These are phyloP conservation scores for Rhyacichthys aspro DNA, from an alignment of 2,797 vertebrate species.

Conservation along the genomic window DNA sequence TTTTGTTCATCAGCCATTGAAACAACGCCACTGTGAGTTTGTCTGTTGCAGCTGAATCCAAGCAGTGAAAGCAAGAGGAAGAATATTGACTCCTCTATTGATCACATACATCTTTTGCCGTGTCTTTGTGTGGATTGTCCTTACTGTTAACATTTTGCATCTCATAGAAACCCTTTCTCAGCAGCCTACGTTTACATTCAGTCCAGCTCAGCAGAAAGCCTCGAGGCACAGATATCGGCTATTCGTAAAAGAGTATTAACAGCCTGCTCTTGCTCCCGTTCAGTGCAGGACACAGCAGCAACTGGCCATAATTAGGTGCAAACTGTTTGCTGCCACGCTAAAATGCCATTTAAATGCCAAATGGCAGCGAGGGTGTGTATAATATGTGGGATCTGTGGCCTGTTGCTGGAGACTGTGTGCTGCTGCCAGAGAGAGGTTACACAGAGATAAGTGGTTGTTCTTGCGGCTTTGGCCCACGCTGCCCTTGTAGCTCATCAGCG, in stretches of 20 bases:
- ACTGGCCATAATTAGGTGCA: slow-evolving; percentile 84
- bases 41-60: slow-evolving; percentile 40
- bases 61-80: slow-evolving; percentile 43
- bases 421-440: slow-evolving; percentile 48
- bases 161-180: slow-evolving; percentile 10
- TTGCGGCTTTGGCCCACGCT: slow-evolving; percentile 42
- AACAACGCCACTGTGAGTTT: slow-evolving; percentile 41
- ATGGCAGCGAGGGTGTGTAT: slow-evolving; percentile 67
- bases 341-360: slow-evolving; percentile 89
- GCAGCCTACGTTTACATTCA: slow-evolving; percentile 14
- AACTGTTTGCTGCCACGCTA: slow-evolving; percentile 74
- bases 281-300: slow-evolving; percentile 60
- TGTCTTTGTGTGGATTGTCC: slow-evolving; percentile 35
- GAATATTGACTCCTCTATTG: slow-evolving; percentile 63
- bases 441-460: slow-evolving; percentile 59
- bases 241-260: slow-evolving; percentile 26
- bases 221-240: slow-evolving; percentile 24
- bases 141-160: slow-evolving; percentile 39
- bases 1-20: slow-evolving; percentile 21
- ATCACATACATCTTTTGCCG: slow-evolving; percentile 38
- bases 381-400: slow-evolving; percentile 65
- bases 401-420: slow-evolving; percentile 52
- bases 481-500: slow-evolving; percentile 36
- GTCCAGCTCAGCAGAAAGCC: slow-evolving; percentile 7
- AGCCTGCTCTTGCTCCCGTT: slow-evolving; percentile 22